Evolutionary conservation across 2,797 vertebrate genomes (phyloP).

Genomic region (Poecilia picta): DNA sequence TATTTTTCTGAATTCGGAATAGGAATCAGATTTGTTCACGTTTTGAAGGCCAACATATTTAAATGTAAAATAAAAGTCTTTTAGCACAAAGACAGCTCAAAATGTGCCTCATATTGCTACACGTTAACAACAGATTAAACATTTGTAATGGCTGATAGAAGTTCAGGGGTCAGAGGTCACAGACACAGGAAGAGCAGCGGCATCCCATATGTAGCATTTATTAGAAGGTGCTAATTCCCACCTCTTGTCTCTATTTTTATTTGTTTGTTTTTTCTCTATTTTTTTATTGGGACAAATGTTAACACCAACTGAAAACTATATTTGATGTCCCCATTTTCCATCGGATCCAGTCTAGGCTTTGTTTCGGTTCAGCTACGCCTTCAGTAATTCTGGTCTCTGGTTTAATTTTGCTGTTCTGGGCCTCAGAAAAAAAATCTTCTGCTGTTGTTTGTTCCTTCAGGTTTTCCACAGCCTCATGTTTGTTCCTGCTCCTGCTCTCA

Average conservation of each 20-base stretch:
- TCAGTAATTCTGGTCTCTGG: background rate
- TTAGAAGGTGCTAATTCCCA: background rate
- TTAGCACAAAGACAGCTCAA: too few relatives aligned
- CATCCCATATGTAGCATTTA: background rate
- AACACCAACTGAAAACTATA: too few relatives aligned
- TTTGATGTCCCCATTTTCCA: background rate
- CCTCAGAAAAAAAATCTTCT: background rate
- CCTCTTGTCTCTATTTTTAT: background rate
- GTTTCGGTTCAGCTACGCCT: background rate
- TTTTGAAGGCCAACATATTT: too few relatives aligned
- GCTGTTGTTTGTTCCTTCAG: background rate
- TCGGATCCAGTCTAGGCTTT: background rate
- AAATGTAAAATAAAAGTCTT: too few relatives aligned
- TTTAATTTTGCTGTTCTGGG: background rate
- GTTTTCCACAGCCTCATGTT: background rate
- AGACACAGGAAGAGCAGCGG: too few relatives aligned
- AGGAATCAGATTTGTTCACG: too few relatives aligned
- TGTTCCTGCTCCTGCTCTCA: background rate
- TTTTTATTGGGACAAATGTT: too few relatives aligned
- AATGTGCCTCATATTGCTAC: too few relatives aligned
- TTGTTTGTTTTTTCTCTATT: background rate
- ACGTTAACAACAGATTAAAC: too few relatives aligned
- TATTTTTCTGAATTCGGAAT: too few relatives aligned
- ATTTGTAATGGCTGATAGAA: too few relatives aligned
- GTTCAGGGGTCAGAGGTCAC: too few relatives aligned